Evolutionary conservation across 2,113 vertebrate species (phyloP), one percentile per base, ranked within the genome.

Genomic region (Apistogramma diplotaenia): DNA sequence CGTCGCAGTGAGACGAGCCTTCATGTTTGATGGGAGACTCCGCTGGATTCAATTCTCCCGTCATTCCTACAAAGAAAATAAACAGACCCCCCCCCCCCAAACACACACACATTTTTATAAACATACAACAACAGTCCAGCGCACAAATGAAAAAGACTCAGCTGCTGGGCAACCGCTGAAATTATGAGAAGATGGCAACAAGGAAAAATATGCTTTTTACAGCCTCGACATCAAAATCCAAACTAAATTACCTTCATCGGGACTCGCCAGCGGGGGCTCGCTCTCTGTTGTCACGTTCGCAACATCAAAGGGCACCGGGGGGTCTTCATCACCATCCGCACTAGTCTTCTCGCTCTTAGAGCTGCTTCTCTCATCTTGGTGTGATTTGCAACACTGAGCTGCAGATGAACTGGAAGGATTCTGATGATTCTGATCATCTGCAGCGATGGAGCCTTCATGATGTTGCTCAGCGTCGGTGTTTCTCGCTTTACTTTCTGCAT

Each of bases 201-300:
- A 13, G 12, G 40, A 43, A 43, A 43, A 43, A 15, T 4, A 15
- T 13, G 6, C 4, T 4, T 16, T 16, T 15, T 16, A 29, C 16
- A 70, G 29, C 62, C 40, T 49, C 7, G 16, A 70, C 49, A 70
- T 1, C 16, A 19, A 70, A 70, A 70, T 49, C 62, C 3, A 49
- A 29, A 55, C 15, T 5, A 43, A 40, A 74, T 61, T 77, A 94
- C 90, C 90, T 86, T 84, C 27, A 73, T 79, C 16, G 2, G 29
- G 27, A 19, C 6, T 46, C 54, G 43, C 21, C 43, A 3, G 33
- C 1, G 11, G 37, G 1, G 25, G 21, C 25, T 82, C 29, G 10
- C 0, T 5, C 46, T 84, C 53, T 1, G 13, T 21, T 6, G 53
- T 13, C 2, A 53, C 8, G 43, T 16, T 15, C 2, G 8, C 3